Evolutionary conservation across 2,113 vertebrate species (phyloP).

Genomic region (Pimephales promelas): DNA sequence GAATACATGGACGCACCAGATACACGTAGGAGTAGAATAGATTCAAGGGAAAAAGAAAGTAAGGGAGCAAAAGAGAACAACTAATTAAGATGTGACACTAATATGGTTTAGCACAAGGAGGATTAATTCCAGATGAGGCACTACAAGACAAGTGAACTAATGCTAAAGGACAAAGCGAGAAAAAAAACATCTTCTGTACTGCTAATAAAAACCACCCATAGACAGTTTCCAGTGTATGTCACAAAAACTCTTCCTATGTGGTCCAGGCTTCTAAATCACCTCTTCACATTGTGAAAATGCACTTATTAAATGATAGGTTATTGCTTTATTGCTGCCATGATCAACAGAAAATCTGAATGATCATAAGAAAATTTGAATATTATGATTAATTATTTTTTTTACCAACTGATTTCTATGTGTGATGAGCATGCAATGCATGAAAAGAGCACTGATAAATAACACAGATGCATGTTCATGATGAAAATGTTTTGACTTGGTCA

Average conservation of each 20-base stretch:
- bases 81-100: constrained; percentile 63
- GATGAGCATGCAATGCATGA: not conserved
- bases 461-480: not conserved
- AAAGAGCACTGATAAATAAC: not conserved
- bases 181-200: constrained; percentile 13
- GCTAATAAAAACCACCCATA: not conserved
- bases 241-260: not conserved
- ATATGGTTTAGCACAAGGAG: constrained; percentile 56
- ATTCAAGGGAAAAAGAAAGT: constrained; percentile 4
- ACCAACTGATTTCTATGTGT: not conserved
- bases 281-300: too few species aligned
- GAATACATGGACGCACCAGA: too few species aligned
- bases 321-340: too few species aligned
- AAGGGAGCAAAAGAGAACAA: constrained; percentile 25
- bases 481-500: not conserved
- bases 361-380: too few species aligned
- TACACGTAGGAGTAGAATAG: not conserved
- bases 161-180: constrained; percentile 37
- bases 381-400: too few species aligned
- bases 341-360: too few species aligned
- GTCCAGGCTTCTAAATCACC: too few species aligned
- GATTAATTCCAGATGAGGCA: constrained; percentile 54
- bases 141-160: constrained; percentile 49
- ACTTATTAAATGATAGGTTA: too few species aligned
- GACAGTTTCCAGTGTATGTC: not conserved